Percentiles rank a stretch among this genome's conserved stretches.
Evolutionary conservation across 1,140 invertebrate species (phyloP).

Genomic region (Drosophila sproati): DNA sequence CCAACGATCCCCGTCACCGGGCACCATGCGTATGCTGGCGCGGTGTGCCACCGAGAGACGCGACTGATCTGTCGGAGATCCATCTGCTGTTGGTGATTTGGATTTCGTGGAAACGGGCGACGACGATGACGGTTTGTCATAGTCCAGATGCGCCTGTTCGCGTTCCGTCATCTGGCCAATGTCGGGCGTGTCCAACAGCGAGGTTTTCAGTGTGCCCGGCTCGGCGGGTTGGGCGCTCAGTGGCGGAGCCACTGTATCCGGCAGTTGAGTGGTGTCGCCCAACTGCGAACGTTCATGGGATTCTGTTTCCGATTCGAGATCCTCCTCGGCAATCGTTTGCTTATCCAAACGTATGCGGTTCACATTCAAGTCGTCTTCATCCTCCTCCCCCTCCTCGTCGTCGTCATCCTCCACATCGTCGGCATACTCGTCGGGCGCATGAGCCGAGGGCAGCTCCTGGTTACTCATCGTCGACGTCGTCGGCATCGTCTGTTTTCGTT

Average conservation of each 20-base stretch:
- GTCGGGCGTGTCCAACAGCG: constrained; percentile 94
- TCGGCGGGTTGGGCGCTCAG: constrained; percentile 93
- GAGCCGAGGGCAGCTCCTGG: constrained; percentile 65
- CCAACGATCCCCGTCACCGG: constrained; percentile 87
- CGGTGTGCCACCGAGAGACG: constrained; percentile 82
- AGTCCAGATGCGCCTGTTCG: constrained; percentile 91
- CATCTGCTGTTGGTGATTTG: constrained; percentile 44
- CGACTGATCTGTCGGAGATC: constrained; percentile 52
- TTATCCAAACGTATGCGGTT: constrained; percentile 37
- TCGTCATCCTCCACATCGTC: constrained; percentile 65
- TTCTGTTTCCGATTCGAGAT: constrained; percentile 72
- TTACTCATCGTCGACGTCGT: constrained; percentile 26
- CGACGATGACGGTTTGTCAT: constrained; percentile 50
- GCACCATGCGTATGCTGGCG: constrained; percentile 81
- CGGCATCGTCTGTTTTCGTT: constrained; percentile 46
- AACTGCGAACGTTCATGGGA: constrained; percentile 67
- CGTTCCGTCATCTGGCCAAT: constrained; percentile 95
- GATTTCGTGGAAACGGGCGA: constrained; percentile 51
- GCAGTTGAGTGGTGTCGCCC: constrained; percentile 88
- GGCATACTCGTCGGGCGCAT: constrained; percentile 62
- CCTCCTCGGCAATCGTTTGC: constrained; percentile 44
- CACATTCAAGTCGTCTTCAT: constrained; percentile 8
- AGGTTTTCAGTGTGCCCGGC: constrained; percentile 95
- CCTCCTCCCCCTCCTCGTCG: constrained; percentile 35
- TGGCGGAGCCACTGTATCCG: constrained; percentile 89